These are phyloP conservation scores for Lithobates pipiens DNA, from an alignment of 2,797 vertebrate species.

Conservation along the genomic window DNA sequence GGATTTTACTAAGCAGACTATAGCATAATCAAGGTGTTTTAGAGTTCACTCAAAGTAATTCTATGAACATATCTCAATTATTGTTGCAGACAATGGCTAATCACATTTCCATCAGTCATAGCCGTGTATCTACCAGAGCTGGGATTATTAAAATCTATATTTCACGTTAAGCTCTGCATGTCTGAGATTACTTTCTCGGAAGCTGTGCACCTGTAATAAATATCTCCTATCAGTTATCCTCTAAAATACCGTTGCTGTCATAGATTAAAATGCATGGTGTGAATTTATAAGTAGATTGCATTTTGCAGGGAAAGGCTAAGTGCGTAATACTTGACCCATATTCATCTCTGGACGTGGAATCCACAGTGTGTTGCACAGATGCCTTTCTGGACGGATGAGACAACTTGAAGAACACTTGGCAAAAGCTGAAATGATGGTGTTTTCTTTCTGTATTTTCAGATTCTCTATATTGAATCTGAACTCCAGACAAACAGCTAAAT, in stretches of 20 bases:
- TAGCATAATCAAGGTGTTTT: conserved; percentile 83
- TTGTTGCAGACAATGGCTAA: conserved; percentile 88
- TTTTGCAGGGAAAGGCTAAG: conserved; percentile 49
- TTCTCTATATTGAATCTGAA: no score
- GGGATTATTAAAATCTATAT: conserved; percentile 92
- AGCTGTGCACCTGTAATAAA: conserved; percentile 77
- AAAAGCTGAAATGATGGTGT: not conserved
- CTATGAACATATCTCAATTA: conserved; percentile 90
- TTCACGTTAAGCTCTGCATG: conserved; percentile 79
- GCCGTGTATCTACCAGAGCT: conserved; percentile 81
- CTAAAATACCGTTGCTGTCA: conserved; percentile 75
- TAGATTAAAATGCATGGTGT: conserved; percentile 70
- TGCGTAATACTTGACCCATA: conserved; percentile 36
- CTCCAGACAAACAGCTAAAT: no score
- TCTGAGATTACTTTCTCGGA: conserved; percentile 80
- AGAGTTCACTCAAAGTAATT: conserved; percentile 83
- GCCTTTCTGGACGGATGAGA: conserved; percentile 14
- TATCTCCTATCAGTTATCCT: conserved; percentile 72
- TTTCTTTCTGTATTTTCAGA: not conserved
- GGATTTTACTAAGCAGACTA: conserved; percentile 82
- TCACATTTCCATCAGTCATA: conserved; percentile 84
- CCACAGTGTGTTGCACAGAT: conserved; percentile 4
- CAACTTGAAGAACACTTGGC: not conserved
- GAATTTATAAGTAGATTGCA: conserved; percentile 71
- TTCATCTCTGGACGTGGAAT: not conserved